Evolutionary conservation across 2,113 vertebrate genomes (phyloP).

Genomic region (Sebastes fasciatus): DNA sequence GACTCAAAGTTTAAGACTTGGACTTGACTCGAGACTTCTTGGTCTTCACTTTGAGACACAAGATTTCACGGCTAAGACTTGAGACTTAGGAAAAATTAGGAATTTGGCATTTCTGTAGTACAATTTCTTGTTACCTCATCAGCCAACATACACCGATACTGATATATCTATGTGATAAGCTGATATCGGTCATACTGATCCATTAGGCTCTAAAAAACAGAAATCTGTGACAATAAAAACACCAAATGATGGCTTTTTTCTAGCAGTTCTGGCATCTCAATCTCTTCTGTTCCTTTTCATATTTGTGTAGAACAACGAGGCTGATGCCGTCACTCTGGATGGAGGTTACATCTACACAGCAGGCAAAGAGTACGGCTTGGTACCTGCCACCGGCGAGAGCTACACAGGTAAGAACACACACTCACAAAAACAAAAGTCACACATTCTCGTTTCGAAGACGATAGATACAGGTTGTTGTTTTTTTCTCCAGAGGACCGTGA

Average conservation of each 20-base stretch:
- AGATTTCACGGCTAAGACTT: not conserved
- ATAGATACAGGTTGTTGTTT: not conserved
- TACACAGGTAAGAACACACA: conserved; percentile 86
- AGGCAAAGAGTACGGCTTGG: conserved; percentile 89
- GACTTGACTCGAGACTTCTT: not conserved
- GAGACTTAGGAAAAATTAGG: not conserved
- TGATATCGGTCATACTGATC: not conserved
- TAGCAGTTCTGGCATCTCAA: not conserved
- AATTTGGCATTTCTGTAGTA: not conserved
- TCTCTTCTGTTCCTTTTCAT: not conserved
- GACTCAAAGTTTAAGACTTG: not conserved
- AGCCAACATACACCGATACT: not conserved
- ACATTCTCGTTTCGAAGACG: not conserved
- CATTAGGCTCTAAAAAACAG: not conserved
- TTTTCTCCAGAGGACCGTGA: conserved; percentile 80
- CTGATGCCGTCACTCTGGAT: conserved; percentile 88
- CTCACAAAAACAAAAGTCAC: not conserved
- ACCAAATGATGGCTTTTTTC: not conserved
- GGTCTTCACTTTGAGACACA: no score
- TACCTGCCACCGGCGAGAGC: conserved; percentile 91
- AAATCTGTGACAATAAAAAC: not conserved
- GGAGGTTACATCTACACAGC: conserved; percentile 92
- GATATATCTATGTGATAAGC: not conserved
- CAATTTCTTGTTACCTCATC: not conserved
- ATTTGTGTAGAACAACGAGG: conserved; percentile 85